phyloP scores from a whole-genome alignment of 1,140 invertebrate genomes.

The Aphelinus atriplicis region DNA sequence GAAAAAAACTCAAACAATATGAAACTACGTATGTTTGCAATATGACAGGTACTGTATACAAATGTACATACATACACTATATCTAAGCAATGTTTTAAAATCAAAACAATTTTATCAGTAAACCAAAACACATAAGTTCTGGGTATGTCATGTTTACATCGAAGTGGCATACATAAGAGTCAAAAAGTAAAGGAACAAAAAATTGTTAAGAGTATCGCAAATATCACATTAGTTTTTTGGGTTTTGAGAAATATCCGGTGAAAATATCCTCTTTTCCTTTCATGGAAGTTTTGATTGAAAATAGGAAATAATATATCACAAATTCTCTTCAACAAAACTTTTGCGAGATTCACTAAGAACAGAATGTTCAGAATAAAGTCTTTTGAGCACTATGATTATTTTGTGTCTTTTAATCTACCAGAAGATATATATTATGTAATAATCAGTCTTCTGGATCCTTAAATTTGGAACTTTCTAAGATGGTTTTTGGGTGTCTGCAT shows the following conservation, averaged over 20 bases:
- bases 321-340: too few species aligned
- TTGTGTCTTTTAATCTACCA: too few species aligned
- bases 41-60: constrained; percentile 14
- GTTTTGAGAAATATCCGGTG: constrained; percentile 49
- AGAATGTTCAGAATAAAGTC: too few species aligned
- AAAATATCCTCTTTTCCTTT: constrained; percentile 6
- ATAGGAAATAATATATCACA: too few species aligned
- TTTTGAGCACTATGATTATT: too few species aligned
- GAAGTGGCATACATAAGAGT: constrained; percentile 12
- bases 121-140: constrained; percentile 20
- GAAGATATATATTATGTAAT: too few species aligned
- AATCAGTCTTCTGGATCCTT: too few species aligned
- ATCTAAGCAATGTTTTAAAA: constrained; percentile 16
- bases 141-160: constrained; percentile 26
- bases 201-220: constrained; percentile 49
- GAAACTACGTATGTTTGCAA: constrained; percentile 1
- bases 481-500: too few species aligned
- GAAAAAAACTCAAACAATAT: constrained; percentile 23
- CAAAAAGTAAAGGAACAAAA: constrained; percentile 29
- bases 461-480: too few species aligned
- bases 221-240: constrained; percentile 59
- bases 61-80: neutral
- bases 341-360: too few species aligned
- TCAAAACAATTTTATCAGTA: constrained; percentile 22
- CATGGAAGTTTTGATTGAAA: too few species aligned